Base-by-base conservation (phyloP, 2,888 invertebrate species). In the Lysandra bellargus region DNA sequence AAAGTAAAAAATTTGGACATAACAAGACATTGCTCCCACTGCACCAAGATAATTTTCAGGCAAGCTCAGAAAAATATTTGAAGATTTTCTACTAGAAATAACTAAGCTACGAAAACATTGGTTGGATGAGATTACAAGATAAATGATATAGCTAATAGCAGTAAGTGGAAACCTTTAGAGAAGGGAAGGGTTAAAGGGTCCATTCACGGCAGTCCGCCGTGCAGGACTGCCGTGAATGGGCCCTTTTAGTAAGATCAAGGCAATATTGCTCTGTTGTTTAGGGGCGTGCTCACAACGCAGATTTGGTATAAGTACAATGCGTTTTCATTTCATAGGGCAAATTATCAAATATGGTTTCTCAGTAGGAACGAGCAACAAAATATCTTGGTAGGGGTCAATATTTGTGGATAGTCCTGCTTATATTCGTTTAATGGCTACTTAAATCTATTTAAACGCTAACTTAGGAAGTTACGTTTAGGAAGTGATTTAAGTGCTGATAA, bases 391-490 rank as follows among this genome's bases (percentile, higher is more conserved):
- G n/a, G 33, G n/a, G 40, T n/a, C 37, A n/a, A 73, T 72, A 7
- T 23, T 7, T 69, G 14, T 33, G 33, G 33, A 69, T 69, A 30
- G 12, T 69, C 6, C 33, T 74, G 23, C 44, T 74, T 74, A 44
- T 44, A 74, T 9, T 74, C 17, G 44, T 69, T 33, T 37, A 64
- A 23, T 30, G 33, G 12, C 33, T 69, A 30, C 49, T 44, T 75
- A 75, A 75, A 49, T 75, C 44, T 44, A 75, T 75, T 23, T 44
- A 44, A 75, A 44, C 23, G 30, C 53, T 76, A 76, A 33, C 33
- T 53, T 76, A 76, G 76, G 76, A 17, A 76, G 76, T 76, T 57
- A 23, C 33, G 53, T 76, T 76, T 76, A 33, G 57, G 76, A 76
- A 76, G 76, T 57, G 53, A 69, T 69, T 75, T 49, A 75, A 75